Evolutionary conservation across 2,113 vertebrate genomes (phyloP), one percentile per base, ranked within the genome.

Genomic region (Campylomormyrus numenius): DNA sequence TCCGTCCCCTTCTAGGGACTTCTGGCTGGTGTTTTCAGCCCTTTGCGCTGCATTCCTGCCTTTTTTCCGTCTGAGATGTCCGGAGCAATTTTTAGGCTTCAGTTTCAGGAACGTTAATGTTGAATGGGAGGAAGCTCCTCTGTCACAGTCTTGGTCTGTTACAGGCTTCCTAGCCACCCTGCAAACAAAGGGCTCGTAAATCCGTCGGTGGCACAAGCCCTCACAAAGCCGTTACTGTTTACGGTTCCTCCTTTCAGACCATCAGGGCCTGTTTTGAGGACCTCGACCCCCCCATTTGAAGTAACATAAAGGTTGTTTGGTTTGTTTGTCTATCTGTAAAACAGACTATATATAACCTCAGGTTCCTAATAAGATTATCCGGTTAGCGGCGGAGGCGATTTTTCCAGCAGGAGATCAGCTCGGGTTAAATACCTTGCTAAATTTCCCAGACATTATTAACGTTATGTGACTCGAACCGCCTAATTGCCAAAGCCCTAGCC

Each of bases 51-150:
- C 49, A 80, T 88, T 80, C 86, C 70, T 21, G 11, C 50, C 11
- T 74, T 46, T 74, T 74, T 88, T 27, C 53, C 27, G 1, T 88
- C 24, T 58, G 70, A 35, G 87, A 90, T 74, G 42, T 85, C 52
- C 52, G 52, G 50, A 58, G 50, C 90, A n/a, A 49, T 88, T 90
- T 88, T 19, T 24, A 83, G 42, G 39, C 66, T 58, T 31, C 13
- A 15, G 39, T 21, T 45, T 77, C 24, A 5, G 89, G 85, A 8
- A 50, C 77, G 62, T 85, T 88, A 58, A 88, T 56, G 50, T 19
- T 90, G 39, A 90, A 90, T 31, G n/a, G 77, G 39, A 90, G 87
- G 90, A 83, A 88, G 3, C 87, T 17, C 13, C 58, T 62, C 74
- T 80, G 62, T 48, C 17, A 9, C 9, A 21, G 66, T 21, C 2